phyloP scores from a whole-genome alignment of 30 jellyfish, hydroid and myxozoan genomes.

The Cassiopea andromeda region DNA sequence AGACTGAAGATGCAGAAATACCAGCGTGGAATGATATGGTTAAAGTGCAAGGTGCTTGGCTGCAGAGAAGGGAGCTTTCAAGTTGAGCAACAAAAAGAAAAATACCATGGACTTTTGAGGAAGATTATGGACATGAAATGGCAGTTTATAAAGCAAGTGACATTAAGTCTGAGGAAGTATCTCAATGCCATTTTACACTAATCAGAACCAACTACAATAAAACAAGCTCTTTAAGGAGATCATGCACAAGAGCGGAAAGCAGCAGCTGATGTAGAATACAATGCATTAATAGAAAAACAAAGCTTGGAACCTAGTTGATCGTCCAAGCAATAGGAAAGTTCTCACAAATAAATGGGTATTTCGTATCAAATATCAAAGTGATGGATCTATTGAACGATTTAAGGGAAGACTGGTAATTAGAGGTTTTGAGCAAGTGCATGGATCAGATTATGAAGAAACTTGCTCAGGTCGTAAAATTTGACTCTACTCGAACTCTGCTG shows the following conservation, averaged over 20 bases:
- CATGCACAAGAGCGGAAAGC: constrained; percentile 28
- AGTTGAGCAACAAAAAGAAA: not conserved
- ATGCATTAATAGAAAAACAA: constrained; percentile 20
- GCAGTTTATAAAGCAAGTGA: not conserved
- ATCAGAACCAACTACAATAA: not conserved
- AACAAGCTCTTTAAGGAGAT: not conserved
- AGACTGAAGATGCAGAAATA: not conserved
- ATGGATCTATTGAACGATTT: constrained; percentile 43
- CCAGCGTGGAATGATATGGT: not conserved
- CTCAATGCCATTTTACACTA: not conserved
- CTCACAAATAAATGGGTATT: constrained; percentile 64
- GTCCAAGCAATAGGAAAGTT: constrained; percentile 29
- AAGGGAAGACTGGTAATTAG: constrained; percentile 63
- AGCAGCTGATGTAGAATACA: constrained; percentile 38
- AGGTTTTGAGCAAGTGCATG: constrained; percentile 55
- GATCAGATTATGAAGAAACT: too few relatives aligned
- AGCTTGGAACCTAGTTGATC: constrained; percentile 51
- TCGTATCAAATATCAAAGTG: constrained; percentile 32
- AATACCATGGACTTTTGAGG: not conserved
- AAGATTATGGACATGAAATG: not conserved
- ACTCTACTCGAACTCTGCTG: not conserved
- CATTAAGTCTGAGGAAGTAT: not conserved
- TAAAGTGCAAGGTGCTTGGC: not conserved
- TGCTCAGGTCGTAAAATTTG: constrained; percentile 22
- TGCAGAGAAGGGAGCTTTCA: not conserved